Conservation (phyloP, 2,888 invertebrate genomes). For the Pammene fasciana region DNA sequence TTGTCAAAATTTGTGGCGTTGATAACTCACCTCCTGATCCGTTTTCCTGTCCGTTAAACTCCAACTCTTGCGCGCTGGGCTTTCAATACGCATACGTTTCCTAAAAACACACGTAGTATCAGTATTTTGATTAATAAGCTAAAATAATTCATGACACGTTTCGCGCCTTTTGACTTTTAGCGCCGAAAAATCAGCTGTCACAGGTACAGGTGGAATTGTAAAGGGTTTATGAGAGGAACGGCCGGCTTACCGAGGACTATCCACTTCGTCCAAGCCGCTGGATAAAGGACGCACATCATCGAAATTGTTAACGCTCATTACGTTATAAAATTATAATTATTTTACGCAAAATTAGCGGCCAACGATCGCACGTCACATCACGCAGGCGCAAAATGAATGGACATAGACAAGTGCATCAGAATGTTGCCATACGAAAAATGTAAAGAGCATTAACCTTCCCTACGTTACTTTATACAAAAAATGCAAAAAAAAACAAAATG, state of each 20-base stretch:
- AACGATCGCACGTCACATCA: constrained; percentile 26
- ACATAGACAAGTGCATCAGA: constrained; percentile 29
- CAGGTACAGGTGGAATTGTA: constrained; percentile 50
- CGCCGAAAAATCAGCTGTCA: constrained; percentile 79
- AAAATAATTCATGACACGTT: constrained; percentile 48
- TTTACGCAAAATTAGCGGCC: constrained; percentile 29
- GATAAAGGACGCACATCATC: constrained; percentile 59
- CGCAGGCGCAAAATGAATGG: neutral
- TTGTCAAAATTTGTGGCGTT: constrained; percentile 26
- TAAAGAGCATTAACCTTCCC: no score
- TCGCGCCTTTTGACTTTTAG: constrained; percentile 78
- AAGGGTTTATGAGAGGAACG: constrained; percentile 46
- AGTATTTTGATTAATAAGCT: constrained; percentile 41
- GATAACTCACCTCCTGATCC: constrained; percentile 69
- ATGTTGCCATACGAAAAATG: constrained; percentile 19
- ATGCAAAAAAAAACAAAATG: no score
- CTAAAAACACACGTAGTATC: constrained; percentile 56
- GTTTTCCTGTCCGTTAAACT: constrained; percentile 75
- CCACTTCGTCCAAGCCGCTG: constrained; percentile 55
- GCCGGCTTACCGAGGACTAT: constrained; percentile 67
- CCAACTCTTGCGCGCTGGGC: constrained; percentile 70
- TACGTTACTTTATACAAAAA: no score
- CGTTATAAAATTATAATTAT: constrained; percentile 37
- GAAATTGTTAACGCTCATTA: constrained; percentile 61
- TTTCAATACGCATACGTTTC: constrained; percentile 68